Base-by-base conservation (phyloP, 1,140 invertebrate genomes). In the Leptonema lineaticorne region DNA sequence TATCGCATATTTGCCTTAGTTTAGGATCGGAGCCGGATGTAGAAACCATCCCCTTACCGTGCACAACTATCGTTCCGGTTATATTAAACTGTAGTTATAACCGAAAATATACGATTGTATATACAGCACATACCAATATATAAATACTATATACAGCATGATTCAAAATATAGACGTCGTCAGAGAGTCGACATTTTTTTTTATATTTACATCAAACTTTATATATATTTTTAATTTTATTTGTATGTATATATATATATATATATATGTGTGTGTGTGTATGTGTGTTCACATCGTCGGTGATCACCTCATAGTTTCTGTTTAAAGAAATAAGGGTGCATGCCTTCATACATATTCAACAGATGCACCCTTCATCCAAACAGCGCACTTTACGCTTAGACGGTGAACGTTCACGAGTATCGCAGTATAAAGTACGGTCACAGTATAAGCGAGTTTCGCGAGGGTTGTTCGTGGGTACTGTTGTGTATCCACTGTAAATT, bases 281-380 rank as follows among this genome's bases (percentile, higher is more conserved):
- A 11, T 11, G 37, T 41, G 9, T 41, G 37, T 16, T 14, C 37
- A 41, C 37, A 48, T 26, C 20, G 11, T 72, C 67, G 48, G 26
- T 45, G 37, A 73, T 30, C 71, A 68, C 65, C 71, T 46, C 45
- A 62, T 58, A 73, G 68, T 73, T 73, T 73, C 68, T 70, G 67
- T 67, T 48, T 65, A 73, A 72, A 72, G 71, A 72, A 69, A 50
- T 66, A 60, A 69, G 72, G 72, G 67, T 71, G 72, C 69, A 71
- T 68, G 68, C 77, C 75, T 78, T 82, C 77, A 81, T 81, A 80
- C 81, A 81, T 81, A 82, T 82, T 81, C 81, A 82, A 76, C 72
- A 75, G 75, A 77, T 81, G 80, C 81, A 81, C 78, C 79, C 79
- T 76, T 75, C 74, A 74, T 72, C 65, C 56, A 69, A 50, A 59